Conservation (phyloP, 1,140 invertebrate species). For the Babylonia areolata region DNA sequence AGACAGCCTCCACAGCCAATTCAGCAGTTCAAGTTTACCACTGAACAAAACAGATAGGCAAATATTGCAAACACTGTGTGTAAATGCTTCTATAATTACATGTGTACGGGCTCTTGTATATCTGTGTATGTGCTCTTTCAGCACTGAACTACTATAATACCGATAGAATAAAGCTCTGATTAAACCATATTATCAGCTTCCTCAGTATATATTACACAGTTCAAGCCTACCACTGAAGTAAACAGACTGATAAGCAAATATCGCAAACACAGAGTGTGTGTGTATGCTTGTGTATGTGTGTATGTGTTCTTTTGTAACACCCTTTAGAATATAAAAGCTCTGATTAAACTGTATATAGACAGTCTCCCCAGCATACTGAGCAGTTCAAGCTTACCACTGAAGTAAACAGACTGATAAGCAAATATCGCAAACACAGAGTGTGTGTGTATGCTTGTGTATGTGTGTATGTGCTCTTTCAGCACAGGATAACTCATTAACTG, state of each 20-base stretch:
- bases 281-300: background rate
- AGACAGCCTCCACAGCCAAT: too few species aligned
- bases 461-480: too few species aligned
- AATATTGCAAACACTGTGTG: too few species aligned
- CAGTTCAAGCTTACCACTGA: background rate
- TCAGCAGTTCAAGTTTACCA: too few species aligned
- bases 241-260: background rate
- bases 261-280: background rate
- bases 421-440: background rate
- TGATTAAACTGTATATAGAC: too few species aligned
- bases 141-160: too few species aligned
- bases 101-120: too few species aligned
- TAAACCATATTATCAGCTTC: background rate
- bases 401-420: background rate
- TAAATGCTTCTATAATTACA: too few species aligned
- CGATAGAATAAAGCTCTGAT: too few species aligned
- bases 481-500: too few species aligned
- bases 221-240: background rate
- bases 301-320: background rate
- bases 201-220: background rate
- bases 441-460: background rate
- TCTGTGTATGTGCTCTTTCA: too few species aligned
- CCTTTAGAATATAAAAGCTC: background rate
- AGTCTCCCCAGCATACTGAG: background rate
- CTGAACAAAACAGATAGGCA: too few species aligned